A percentile compares a stretch with the other conserved stretches of the same genome.
Conservation (phyloP, 2,888 invertebrate species). For the Lysandra bellargus region DNA sequence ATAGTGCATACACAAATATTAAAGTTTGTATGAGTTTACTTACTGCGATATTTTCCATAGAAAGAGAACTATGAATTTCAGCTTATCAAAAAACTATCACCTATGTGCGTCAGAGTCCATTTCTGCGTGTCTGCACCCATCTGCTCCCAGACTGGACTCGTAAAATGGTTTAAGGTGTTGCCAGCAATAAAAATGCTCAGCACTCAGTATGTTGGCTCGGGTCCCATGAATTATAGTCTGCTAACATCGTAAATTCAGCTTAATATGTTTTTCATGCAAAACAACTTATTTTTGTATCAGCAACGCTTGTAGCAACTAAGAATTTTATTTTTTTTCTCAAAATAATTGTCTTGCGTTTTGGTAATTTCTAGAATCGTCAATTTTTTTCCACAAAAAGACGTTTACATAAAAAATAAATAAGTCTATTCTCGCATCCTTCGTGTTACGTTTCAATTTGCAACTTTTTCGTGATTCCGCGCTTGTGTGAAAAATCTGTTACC, state of each 20-base stretch:
- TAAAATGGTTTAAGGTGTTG: slow-evolving; percentile 32
- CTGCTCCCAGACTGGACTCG: slow-evolving; percentile 23
- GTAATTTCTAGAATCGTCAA: neutral
- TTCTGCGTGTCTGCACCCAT: slow-evolving; percentile 15
- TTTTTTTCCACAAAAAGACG: neutral
- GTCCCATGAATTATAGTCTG: slow-evolving; percentile 26
- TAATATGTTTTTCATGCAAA: slow-evolving; percentile 28
- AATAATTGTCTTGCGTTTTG: neutral
- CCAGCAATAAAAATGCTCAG: slow-evolving; percentile 30
- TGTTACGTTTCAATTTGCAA: slow-evolving; percentile 23
- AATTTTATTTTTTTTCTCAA: neutral
- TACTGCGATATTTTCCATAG: too few species aligned
- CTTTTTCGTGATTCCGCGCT: slow-evolving; percentile 25
- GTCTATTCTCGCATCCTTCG: neutral
- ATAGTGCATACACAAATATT: too few species aligned
- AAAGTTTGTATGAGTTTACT: too few species aligned
- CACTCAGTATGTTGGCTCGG: slow-evolving; percentile 32
- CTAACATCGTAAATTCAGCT: slow-evolving; percentile 5
- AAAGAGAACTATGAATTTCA: neutral
- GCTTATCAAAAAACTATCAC: slow-evolving; percentile 5
- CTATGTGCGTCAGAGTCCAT: slow-evolving; percentile 20
- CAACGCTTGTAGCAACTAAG: too few species aligned
- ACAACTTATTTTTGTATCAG: slow-evolving; percentile 15
- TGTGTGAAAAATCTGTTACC: slow-evolving; percentile 22
- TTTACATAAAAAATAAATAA: neutral